These are phyloP conservation scores for Eudorcas thomsonii DNA, from an alignment of 2,113 vertebrate species.

Conservation along the genomic window DNA sequence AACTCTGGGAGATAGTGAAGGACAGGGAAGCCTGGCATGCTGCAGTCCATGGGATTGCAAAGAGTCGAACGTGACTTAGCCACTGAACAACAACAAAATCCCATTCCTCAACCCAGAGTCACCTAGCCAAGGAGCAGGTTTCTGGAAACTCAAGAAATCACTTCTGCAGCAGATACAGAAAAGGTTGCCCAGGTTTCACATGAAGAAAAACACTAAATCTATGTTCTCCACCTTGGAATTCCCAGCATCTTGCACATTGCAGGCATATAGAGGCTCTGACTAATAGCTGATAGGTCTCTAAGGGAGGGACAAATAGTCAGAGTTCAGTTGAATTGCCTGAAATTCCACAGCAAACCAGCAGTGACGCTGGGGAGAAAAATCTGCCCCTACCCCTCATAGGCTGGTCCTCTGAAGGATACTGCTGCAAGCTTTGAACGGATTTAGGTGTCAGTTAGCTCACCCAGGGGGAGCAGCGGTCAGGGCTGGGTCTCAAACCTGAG, in stretches of 20 bases:
- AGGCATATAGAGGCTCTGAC: background rate
- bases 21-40: background rate
- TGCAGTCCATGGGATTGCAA: background rate
- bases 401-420: background rate
- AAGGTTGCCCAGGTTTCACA: background rate
- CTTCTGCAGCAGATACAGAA: background rate
- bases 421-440: background rate
- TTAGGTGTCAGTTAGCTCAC: background rate
- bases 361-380: background rate
- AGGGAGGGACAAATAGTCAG: background rate
- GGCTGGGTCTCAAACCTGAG: background rate
- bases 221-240: background rate
- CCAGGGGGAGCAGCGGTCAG: background rate
- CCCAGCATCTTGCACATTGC: background rate
- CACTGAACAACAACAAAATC: background rate
- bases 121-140: background rate
- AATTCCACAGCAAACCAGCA: background rate
- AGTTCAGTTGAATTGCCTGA: background rate
- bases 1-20: background rate
- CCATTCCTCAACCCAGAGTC: background rate
- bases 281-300: background rate
- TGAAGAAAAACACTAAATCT: background rate
- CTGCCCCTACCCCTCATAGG: background rate
- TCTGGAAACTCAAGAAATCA: slow-evolving; percentile 12
- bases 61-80: background rate